Evolutionary conservation across 2,888 invertebrate genomes (phyloP).

Genomic region (Nephrotoma appendiculata): DNA sequence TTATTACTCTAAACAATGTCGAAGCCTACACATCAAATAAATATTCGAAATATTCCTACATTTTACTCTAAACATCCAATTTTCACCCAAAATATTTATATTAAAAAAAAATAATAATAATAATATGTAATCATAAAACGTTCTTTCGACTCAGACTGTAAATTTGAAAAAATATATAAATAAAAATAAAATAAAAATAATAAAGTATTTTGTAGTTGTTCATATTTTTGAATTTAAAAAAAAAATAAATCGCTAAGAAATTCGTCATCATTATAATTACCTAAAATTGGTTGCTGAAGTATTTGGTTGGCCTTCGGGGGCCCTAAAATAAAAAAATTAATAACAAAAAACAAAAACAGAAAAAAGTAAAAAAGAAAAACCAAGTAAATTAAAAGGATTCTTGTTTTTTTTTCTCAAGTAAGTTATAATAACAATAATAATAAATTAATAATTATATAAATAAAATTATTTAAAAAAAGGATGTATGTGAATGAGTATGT

Average conservation of each 20-base stretch:
- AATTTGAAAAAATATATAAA: not conserved
- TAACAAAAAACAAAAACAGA: conserved; percentile 14
- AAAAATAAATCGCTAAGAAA: not conserved
- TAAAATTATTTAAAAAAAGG: not conserved
- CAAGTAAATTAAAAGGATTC: conserved; percentile 18
- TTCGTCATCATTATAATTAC: conserved; percentile 16
- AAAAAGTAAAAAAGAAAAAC: conserved; percentile 19
- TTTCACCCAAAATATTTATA: not conserved
- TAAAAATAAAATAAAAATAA: not conserved
- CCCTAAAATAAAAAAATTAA: conserved; percentile 19
- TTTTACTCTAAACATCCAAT: not conserved
- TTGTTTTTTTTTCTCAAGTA: not conserved
- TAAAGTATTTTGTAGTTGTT: not conserved
- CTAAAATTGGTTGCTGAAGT: conserved; percentile 21
- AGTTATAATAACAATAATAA: not conserved
- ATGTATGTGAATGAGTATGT: not conserved
- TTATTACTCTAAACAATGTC: not conserved
- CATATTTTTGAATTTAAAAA: not conserved
- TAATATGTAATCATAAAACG: not conserved
- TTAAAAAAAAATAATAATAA: not conserved
- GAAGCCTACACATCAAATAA: not conserved
- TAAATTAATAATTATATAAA: not conserved
- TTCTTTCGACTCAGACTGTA: not conserved
- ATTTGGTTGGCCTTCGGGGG: conserved; percentile 23
- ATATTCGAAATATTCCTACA: not conserved